phyloP scores from a whole-genome alignment of 2,888 invertebrate genomes.

The Epinotia demarniana region DNA sequence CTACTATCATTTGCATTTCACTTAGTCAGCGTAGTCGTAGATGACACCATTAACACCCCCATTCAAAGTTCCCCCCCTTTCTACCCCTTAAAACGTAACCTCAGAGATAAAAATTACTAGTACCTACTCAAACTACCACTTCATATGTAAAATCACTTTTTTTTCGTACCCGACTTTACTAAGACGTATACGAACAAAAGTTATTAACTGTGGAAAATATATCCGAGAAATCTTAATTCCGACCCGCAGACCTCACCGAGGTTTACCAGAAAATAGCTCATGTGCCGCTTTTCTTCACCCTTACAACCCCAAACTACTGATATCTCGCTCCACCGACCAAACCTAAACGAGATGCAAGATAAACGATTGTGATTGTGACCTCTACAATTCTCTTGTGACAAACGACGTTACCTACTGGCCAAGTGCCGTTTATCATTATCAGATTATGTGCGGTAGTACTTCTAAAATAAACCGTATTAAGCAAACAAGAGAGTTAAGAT shows the following conservation, averaged over 20 bases:
- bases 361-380: constrained; percentile 23
- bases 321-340: constrained; percentile 4
- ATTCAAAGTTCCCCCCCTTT: not conserved
- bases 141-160: too few relatives aligned
- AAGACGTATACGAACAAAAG: constrained; percentile 10
- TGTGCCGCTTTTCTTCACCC: constrained; percentile 7
- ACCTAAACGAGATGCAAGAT: constrained; percentile 24
- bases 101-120: not conserved
- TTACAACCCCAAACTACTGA: not conserved
- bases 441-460: constrained; percentile 4
- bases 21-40: not conserved
- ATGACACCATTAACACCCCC: too few relatives aligned
- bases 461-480: not conserved
- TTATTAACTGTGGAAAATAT: not conserved
- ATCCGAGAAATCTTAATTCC: constrained; percentile 3
- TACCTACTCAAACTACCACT: too few relatives aligned
- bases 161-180: too few relatives aligned
- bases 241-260: constrained; percentile 1
- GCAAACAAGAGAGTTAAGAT: not conserved
- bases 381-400: constrained; percentile 35
- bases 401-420: constrained; percentile 27
- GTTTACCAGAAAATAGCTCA: constrained; percentile 11
- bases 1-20: not conserved
- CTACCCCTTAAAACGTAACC: not conserved
- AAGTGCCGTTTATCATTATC: constrained; percentile 38